Base-by-base conservation (phyloP, 2,888 invertebrate genomes). In the Blastobasis lacticolella region DNA sequence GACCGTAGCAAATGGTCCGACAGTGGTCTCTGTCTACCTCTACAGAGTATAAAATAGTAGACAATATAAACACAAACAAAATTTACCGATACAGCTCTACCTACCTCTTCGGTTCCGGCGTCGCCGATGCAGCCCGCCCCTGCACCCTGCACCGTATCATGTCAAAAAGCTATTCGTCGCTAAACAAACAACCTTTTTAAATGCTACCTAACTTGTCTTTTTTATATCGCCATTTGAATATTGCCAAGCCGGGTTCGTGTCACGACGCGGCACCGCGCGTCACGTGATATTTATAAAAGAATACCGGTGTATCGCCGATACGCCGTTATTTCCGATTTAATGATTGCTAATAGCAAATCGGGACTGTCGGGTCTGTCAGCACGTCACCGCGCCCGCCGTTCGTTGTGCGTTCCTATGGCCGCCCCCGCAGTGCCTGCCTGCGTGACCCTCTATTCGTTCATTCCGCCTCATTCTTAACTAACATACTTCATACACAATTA, bases 251-350 rank as follows among this genome's bases (percentile, higher is more conserved):
- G 73, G 80, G 84, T 85, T 83, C 87, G 83, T 86, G 88, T 78
- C 84, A 86, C 87, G 84, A 78, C 80, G 66, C 76, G 87, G 87
- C 85, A 86, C 86, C 77, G 23, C 42, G 78, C 65, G 79, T 88
- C 87, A 87, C 88, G 88, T 87, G 86, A 81, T 86, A 87, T 87
- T 88, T 87, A 87, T 87, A 87, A 87, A 86, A 87, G 85, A 84
- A 86, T 78, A 82, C 74, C 81, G 75, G 82, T 78, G 81, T 83
- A 86, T 87, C 75, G 80, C 65, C 82, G 80, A 85, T 84, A 81
- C 73, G 81, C 81, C 86, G 84, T 81, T 84, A 85, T 87, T 86
- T 86, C 86, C 87, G 85, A 88, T 87, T 88, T 88, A 88, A 88
- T 87, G 86, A 86, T 85, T 82, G 82, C 84, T 87, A 87, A 87